Conservation (phyloP, 2,888 invertebrate genomes). For the Troilus luridus region DNA sequence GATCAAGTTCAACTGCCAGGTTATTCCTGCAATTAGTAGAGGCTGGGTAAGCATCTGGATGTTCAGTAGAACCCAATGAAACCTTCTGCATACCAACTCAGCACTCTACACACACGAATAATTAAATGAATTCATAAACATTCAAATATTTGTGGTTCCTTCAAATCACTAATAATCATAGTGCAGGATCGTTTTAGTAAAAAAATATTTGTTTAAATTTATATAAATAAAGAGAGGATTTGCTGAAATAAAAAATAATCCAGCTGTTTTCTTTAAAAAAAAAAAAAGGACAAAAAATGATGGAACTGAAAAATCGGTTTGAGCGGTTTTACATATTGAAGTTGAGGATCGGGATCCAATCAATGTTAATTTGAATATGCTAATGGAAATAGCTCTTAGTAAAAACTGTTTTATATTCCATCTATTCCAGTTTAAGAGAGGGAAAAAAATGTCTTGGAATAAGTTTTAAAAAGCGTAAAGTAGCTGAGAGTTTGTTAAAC, state of each 20-base stretch:
- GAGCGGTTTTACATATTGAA: constrained; percentile 10
- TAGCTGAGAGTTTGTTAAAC: not conserved
- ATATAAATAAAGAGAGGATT: not conserved
- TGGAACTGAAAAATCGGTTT: constrained; percentile 7
- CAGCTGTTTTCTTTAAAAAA: not conserved
- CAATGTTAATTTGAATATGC: constrained; percentile 48
- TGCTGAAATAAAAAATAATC: constrained; percentile 10
- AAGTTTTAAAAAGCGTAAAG: constrained; percentile 3
- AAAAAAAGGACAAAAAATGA: not conserved
- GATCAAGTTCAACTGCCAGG: too few relatives aligned
- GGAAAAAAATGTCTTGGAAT: not conserved
- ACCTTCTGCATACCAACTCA: too few relatives aligned
- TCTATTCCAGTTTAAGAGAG: constrained; percentile 20
- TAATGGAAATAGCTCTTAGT: constrained; percentile 29
- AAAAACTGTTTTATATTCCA: constrained; percentile 44
- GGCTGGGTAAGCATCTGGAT: too few relatives aligned
- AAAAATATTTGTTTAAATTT: not conserved
- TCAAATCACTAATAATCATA: not conserved
- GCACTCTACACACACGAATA: too few relatives aligned
- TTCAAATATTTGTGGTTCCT: too few relatives aligned
- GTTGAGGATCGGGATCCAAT: not conserved
- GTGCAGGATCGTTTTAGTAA: not conserved
- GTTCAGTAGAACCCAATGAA: too few relatives aligned
- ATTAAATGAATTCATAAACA: too few relatives aligned
- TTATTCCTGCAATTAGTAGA: too few relatives aligned